Conservation (phyloP, 2,113 vertebrate genomes). For the Tetrax tetrax region DNA sequence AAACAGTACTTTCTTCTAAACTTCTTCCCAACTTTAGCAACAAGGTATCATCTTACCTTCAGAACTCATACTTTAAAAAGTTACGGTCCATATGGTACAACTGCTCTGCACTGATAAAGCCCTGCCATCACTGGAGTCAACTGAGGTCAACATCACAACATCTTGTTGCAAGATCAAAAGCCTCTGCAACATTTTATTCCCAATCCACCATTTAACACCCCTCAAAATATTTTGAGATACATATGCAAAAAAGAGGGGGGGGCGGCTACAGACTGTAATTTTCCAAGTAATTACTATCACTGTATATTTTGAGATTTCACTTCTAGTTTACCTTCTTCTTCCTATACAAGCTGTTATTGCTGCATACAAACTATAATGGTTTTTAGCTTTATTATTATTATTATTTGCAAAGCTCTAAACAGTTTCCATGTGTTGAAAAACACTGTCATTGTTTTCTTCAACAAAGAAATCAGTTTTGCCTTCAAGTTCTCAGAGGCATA, state of each 20-base stretch:
- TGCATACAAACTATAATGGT: neutral
- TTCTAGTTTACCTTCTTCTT: neutral
- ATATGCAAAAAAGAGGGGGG: neutral
- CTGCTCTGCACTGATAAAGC: neutral
- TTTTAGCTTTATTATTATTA: neutral
- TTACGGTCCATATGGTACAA: neutral
- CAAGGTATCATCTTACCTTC: neutral
- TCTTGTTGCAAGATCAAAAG: neutral
- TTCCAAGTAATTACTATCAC: neutral
- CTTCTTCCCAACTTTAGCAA: neutral
- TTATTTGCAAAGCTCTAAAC: neutral
- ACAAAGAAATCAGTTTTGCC: slow-evolving; percentile 12
- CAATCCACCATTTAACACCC: neutral
- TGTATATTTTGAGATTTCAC: neutral
- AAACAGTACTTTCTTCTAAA: neutral
- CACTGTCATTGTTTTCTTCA: slow-evolving; percentile 6
- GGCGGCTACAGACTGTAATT: neutral
- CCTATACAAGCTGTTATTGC: neutral
- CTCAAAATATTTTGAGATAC: neutral
- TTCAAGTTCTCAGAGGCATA: neutral
- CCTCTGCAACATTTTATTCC: neutral
- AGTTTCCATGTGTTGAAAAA: neutral
- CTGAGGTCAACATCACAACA: neutral
- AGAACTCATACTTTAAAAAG: neutral
- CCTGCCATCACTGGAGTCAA: neutral